Evolutionary conservation across 2,888 invertebrate genomes (phyloP).

Genomic region (Gortyna flavago): DNA sequence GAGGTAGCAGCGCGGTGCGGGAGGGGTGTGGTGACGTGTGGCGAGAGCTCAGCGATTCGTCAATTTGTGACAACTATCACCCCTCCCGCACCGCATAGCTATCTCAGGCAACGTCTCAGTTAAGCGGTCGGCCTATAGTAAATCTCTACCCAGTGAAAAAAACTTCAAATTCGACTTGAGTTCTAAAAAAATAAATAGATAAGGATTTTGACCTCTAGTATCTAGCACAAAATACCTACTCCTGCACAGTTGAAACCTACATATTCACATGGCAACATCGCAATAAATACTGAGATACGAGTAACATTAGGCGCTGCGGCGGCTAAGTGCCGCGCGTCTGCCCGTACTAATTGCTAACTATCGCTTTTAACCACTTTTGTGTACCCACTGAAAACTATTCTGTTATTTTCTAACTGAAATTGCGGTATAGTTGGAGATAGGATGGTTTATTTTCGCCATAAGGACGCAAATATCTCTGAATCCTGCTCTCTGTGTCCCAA

Average conservation of each 20-base stretch:
- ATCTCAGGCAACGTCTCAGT: too few relatives aligned
- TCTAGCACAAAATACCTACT: neutral
- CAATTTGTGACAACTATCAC: too few relatives aligned
- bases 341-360: slow-evolving; percentile 59
- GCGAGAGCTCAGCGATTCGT: too few relatives aligned
- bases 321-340: slow-evolving; percentile 67
- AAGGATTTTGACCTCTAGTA: neutral
- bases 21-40: too few relatives aligned
- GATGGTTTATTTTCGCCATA: neutral
- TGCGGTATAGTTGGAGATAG: neutral
- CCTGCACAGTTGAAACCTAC: slow-evolving; percentile 6
- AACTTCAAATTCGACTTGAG: too few relatives aligned
- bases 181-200: too few relatives aligned
- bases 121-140: too few relatives aligned
- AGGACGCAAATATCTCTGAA: neutral
- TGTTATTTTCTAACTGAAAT: slow-evolving; percentile 20
- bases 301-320: slow-evolving; percentile 64
- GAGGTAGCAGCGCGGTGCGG: too few relatives aligned
- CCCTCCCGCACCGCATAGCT: too few relatives aligned
- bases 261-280: slow-evolving; percentile 18
- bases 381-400: slow-evolving; percentile 3
- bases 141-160: too few relatives aligned
- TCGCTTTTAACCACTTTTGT: slow-evolving; percentile 39
- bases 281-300: slow-evolving; percentile 59
- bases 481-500: neutral